Conservation (phyloP, 92 coral and sea anemone genomes). For the Micromussa lordhowensis region DNA sequence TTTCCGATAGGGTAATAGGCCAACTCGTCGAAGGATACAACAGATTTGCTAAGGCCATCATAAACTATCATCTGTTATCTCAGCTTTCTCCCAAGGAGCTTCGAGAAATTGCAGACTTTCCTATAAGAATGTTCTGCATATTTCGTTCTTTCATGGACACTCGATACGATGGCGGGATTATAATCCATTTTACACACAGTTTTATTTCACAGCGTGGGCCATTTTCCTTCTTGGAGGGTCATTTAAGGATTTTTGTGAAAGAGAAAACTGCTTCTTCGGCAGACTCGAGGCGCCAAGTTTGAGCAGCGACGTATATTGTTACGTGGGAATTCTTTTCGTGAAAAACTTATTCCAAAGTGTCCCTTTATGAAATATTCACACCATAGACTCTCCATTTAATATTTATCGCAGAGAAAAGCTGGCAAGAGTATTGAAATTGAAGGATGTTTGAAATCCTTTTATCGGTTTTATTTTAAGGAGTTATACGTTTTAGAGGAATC, state of each 20-base stretch:
- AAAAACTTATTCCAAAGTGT: background rate
- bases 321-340: slow-evolving; percentile 20
- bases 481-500: background rate
- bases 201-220: slow-evolving; percentile 3
- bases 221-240: slow-evolving; percentile 33
- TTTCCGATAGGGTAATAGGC: slow-evolving; percentile 36
- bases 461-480: background rate
- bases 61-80: slow-evolving; percentile 14
- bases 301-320: slow-evolving; percentile 13
- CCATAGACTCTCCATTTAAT: background rate
- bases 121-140: background rate
- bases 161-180: slow-evolving; percentile 12
- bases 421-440: background rate
- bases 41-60: slow-evolving; percentile 1
- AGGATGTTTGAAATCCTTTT: background rate
- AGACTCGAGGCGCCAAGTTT: slow-evolving; percentile 45
- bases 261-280: slow-evolving; percentile 29
- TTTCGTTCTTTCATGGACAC: background rate
- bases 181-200: slow-evolving; percentile 2
- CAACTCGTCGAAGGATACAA: slow-evolving; percentile 17
- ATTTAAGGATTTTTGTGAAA: slow-evolving; percentile 4
- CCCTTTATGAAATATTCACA: background rate
- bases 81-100: background rate
- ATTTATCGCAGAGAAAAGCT: background rate
- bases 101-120: slow-evolving; percentile 12